Conservation (phyloP, 92 coral and sea anemone species). For the Micromussa lordhowensis region DNA sequence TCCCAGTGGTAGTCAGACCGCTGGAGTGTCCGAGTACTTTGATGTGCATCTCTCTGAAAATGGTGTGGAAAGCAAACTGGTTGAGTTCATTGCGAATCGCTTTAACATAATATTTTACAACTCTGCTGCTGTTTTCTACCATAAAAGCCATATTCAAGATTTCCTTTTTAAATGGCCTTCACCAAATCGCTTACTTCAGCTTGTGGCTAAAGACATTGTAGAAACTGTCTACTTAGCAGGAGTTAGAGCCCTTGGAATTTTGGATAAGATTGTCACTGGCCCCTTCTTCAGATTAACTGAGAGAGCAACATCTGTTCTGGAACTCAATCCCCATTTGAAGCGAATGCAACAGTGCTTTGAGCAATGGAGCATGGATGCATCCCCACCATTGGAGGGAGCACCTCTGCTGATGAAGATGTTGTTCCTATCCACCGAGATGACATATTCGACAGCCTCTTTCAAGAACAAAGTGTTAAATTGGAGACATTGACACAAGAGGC, state of each 20-base stretch:
- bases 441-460: slow-evolving; percentile 50
- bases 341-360: slow-evolving; percentile 43
- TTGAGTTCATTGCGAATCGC: slow-evolving; percentile 44
- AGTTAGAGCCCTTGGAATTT: slow-evolving; percentile 56
- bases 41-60: too few relatives aligned
- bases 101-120: too few relatives aligned
- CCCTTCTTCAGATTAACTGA: too few relatives aligned
- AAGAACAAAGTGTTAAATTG: slow-evolving; percentile 39
- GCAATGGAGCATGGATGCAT: too few relatives aligned
- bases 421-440: slow-evolving; percentile 53
- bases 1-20: slow-evolving; percentile 38
- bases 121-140: too few relatives aligned
- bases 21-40: too few relatives aligned
- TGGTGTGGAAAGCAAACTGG: slow-evolving; percentile 48
- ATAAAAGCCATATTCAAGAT: too few relatives aligned
- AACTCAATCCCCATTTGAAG: slow-evolving; percentile 46
- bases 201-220: slow-evolving; percentile 48
- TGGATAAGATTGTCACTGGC: slow-evolving; percentile 46
- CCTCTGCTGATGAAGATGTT: slow-evolving; percentile 33
- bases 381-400: slow-evolving; percentile 42
- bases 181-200: slow-evolving; percentile 49
- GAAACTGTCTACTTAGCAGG: slow-evolving; percentile 48
- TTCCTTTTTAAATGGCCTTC: slow-evolving; percentile 29
- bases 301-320: slow-evolving; percentile 45
- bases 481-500: slow-evolving; percentile 55